Conservation (phyloP, 1,140 invertebrate genomes). For the Uloborus diversus region DNA sequence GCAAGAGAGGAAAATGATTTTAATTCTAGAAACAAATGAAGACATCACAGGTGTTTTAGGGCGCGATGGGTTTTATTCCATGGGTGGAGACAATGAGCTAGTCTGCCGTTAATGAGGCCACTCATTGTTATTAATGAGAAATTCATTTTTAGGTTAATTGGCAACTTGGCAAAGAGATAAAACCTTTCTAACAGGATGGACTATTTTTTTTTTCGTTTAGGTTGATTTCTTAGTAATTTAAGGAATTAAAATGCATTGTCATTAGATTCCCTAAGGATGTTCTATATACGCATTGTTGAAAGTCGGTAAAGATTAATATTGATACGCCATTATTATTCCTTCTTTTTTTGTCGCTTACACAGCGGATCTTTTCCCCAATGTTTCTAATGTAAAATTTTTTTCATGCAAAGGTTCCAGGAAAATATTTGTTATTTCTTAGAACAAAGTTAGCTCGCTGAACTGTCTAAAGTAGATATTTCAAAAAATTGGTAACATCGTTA, state of each 20-base stretch:
- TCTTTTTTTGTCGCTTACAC: no score
- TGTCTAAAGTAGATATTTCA: no score
- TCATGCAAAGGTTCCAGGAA: no score
- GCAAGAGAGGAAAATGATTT: conserved; percentile 4
- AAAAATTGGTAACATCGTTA: no score
- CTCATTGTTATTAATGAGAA: conserved; percentile 47
- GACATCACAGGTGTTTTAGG: conserved; percentile 42
- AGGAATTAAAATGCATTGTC: neutral
- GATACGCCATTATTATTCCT: no score
- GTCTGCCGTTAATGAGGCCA: conserved; percentile 23
- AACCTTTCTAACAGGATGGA: neutral
- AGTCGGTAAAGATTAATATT: no score
- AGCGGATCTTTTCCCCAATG: no score
- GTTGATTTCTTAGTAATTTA: neutral
- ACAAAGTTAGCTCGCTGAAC: no score
- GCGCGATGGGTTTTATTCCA: conserved; percentile 5
- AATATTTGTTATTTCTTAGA: no score
- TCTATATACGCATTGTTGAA: no score
- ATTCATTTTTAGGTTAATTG: conserved; percentile 41
- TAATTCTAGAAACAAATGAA: conserved; percentile 9
- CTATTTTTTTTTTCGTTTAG: neutral
- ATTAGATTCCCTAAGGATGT: no score
- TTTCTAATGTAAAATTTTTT: no score
- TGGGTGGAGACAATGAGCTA: conserved; percentile 24
- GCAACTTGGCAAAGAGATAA: neutral